phyloP scores from a whole-genome alignment of 2,888 invertebrate species.

The Rhopalosiphum nymphaeae region DNA sequence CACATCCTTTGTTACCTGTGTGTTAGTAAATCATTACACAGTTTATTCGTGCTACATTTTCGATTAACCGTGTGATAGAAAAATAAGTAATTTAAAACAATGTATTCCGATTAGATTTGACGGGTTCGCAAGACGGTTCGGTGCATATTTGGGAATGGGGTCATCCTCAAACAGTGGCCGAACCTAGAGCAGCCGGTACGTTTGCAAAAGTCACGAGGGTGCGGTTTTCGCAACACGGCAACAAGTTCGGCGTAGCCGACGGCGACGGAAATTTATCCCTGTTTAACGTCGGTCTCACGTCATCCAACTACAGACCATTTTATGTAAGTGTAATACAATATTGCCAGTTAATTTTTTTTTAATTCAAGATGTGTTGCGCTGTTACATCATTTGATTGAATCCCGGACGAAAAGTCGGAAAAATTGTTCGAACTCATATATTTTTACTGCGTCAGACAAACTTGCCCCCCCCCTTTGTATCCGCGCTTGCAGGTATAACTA shows the following conservation, averaged over 20 bases:
- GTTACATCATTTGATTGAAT: background rate
- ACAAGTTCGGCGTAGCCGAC: constrained; percentile 98
- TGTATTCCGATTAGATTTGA: constrained; percentile 77
- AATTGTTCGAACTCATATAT: no score
- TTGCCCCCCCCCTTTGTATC: no score
- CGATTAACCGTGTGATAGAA: background rate
- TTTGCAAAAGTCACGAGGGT: constrained; percentile 96
- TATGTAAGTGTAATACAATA: constrained; percentile 78
- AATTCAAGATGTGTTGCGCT: background rate
- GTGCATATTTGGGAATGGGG: constrained; percentile 99
- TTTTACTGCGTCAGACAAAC: no score
- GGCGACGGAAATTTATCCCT: constrained; percentile 96
- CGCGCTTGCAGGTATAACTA: no score
- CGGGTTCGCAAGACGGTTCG: constrained; percentile 95
- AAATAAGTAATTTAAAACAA: background rate
- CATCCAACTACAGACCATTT: constrained; percentile 83
- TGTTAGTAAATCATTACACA: constrained; percentile 79
- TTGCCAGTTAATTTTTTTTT: background rate
- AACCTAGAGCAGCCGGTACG: constrained; percentile 92
- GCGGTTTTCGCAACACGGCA: constrained; percentile 96
- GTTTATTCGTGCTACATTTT: background rate
- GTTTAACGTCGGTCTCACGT: constrained; percentile 91
- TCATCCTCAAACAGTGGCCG: constrained; percentile 89
- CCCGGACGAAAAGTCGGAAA: background rate
- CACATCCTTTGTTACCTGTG: constrained; percentile 94